These are phyloP conservation scores for Orgyia antiqua DNA, from an alignment of 2,888 invertebrate genomes.

Conservation along the genomic window DNA sequence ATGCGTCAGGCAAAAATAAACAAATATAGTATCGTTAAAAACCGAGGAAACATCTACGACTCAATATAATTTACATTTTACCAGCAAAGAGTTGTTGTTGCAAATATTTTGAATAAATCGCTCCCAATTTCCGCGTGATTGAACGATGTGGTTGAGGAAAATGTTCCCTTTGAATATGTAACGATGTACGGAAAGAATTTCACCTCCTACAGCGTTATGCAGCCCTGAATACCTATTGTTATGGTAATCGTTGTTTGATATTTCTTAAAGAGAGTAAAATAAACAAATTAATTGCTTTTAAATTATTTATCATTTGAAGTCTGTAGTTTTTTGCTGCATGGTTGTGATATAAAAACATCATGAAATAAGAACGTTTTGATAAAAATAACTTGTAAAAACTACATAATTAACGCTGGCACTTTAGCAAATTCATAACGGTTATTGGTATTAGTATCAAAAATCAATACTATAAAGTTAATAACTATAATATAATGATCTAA, in stretches of 20 bases:
- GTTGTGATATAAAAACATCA: too few relatives aligned
- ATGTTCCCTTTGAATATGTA: constrained; percentile 52
- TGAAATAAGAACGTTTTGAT: too few relatives aligned
- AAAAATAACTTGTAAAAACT: too few relatives aligned
- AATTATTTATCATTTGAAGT: too few relatives aligned
- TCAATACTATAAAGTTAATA: too few relatives aligned
- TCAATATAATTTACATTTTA: constrained; percentile 9
- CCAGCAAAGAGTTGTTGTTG: constrained; percentile 31
- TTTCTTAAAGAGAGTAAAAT: too few relatives aligned
- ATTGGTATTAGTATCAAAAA: too few relatives aligned
- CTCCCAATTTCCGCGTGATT: constrained; percentile 47
- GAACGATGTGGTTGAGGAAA: constrained; percentile 30
- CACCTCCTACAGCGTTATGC: constrained; percentile 27
- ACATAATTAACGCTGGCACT: too few relatives aligned
- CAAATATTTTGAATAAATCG: constrained; percentile 57
- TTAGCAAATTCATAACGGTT: too few relatives aligned
- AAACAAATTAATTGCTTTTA: too few relatives aligned
- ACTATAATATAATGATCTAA: too few relatives aligned
- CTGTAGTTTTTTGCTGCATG: too few relatives aligned
- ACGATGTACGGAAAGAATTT: constrained; percentile 24
- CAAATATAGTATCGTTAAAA: constrained; percentile 25
- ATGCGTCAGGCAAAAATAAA: constrained; percentile 35
- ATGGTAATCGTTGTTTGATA: constrained; percentile 43
- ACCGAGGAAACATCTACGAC: constrained; percentile 5
- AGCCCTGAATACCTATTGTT: constrained; percentile 39